Percentiles rank a stretch among this genome's conserved stretches.
Conservation (phyloP, 2,797 vertebrate species). For the Rhinogobio ventralis region DNA sequence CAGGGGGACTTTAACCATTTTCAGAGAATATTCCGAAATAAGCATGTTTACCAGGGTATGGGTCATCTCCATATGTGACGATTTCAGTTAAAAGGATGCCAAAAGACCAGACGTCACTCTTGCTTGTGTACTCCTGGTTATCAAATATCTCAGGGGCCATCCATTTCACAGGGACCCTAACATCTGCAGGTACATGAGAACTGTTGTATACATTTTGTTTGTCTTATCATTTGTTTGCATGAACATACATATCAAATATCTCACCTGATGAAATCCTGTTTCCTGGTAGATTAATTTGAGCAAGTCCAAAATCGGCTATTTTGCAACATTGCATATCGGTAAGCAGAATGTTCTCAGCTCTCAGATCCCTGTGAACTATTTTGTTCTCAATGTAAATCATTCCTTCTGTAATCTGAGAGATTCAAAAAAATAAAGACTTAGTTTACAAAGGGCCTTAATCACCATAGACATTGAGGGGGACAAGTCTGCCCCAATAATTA, state of each 20-base stretch:
- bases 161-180: conserved; percentile 68
- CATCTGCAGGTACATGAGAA: conserved; percentile 5
- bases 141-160: conserved; percentile 70
- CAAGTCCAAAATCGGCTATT: conserved; percentile 72
- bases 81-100: conserved; percentile 69
- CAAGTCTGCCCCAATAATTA: not conserved
- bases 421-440: not conserved
- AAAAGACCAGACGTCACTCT: conserved; percentile 71
- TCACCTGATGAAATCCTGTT: conserved; percentile 49
- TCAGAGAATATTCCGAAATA: no score
- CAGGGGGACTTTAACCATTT: no score
- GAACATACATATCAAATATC: not conserved
- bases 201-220: not conserved
- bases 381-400: conserved; percentile 70
- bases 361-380: conserved; percentile 70
- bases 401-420: conserved; percentile 67
- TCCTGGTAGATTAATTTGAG: conserved; percentile 57
- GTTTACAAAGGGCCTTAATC: not conserved
- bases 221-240: not conserved
- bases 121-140: conserved; percentile 60
- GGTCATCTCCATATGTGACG: conserved; percentile 66
- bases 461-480: not conserved
- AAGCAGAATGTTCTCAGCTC: conserved; percentile 71
- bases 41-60: conserved; percentile 65
- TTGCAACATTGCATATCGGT: conserved; percentile 69